Base-by-base conservation (phyloP, 2,797 vertebrate genomes). In the Melopsittacus undulatus region DNA sequence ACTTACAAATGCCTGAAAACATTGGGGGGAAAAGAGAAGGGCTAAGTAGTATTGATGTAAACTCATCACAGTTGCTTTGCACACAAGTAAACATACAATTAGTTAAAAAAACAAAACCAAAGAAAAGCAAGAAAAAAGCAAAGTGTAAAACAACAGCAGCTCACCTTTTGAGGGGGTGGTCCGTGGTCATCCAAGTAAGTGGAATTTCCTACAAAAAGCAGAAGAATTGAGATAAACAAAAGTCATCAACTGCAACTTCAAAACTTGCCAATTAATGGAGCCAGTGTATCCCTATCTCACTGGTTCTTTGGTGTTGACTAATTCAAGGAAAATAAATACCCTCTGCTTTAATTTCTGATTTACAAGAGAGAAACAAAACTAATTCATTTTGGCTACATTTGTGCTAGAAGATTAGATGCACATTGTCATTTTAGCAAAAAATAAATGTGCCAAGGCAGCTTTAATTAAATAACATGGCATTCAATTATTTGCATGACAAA, bases 131-230 rank as follows among this genome's bases (percentile, higher is more conserved):
- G 34, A 56, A 57, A 46, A 77, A 48, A 57, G 19, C 18, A 79
- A 69, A 68, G n/a, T 0, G 10, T 3, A 76, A 84, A 67, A 52
- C 70, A 56, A 49, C 16, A 87, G 62, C 40, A 79, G 22, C 98
- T 98, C 97, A 99, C 99, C 98, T 98, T 98, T 82, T 98, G 98
- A 89, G 97, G 97, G 64, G 98, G 98, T 69, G 98, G 98, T 80
- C 98, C 98, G 15, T 99, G 99, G 95, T 99, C 99, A 97, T 99
- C 98, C 97, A 99, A 97, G 49, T 98, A 99, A 90, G 99, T 99
- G 91, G 99, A 99, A 97, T 99, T 98, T 97, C 99, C 99, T 99
- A 98, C 56, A 87, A 96, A 95, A 87, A 97, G 45, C 96, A 96
- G 80, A 95, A 83, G 54, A 67, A 87, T 62, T 38, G 59, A 96